These are phyloP conservation scores for Ellobium chinense DNA, from an alignment of 2,888 invertebrate species.

Conservation along the genomic window DNA sequence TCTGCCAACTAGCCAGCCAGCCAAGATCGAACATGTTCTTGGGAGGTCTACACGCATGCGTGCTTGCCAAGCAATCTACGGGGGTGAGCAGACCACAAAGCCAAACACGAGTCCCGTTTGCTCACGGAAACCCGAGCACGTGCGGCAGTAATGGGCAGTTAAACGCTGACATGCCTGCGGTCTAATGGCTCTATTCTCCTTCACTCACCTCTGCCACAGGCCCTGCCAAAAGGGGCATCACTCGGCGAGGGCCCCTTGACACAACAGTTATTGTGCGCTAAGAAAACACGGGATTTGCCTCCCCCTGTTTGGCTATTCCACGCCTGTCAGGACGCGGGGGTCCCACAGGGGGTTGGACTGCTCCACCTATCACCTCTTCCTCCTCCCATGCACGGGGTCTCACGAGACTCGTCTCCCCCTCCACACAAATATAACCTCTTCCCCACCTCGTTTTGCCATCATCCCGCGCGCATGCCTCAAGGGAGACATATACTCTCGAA, in stretches of 20 bases:
- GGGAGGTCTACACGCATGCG: conserved; percentile 32
- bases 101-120: conserved; percentile 27
- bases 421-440: conserved; percentile 5
- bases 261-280: conserved; percentile 29
- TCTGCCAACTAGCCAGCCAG: background rate
- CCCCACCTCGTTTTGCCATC: background rate
- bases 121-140: conserved; percentile 31
- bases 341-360: background rate
- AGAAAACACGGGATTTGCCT: conserved; percentile 11
- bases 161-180: conserved; percentile 19
- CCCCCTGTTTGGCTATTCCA: background rate
- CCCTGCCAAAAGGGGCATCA: conserved; percentile 6
- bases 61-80: conserved; percentile 14
- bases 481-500: background rate
- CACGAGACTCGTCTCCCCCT: too few relatives aligned
- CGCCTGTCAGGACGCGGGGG: background rate
- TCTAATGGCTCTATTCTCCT: conserved; percentile 3
- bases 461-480: background rate
- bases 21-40: background rate
- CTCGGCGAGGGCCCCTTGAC: conserved; percentile 4
- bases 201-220: background rate
- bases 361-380: background rate
- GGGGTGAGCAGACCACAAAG: conserved; percentile 12
- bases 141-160: conserved; percentile 38
- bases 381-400: too few relatives aligned